Percentiles rank a stretch among this genome's conserved stretches.
phyloP scores from a whole-genome alignment of 2,888 invertebrate genomes.

The Scelioninae gen. 2 region DNA sequence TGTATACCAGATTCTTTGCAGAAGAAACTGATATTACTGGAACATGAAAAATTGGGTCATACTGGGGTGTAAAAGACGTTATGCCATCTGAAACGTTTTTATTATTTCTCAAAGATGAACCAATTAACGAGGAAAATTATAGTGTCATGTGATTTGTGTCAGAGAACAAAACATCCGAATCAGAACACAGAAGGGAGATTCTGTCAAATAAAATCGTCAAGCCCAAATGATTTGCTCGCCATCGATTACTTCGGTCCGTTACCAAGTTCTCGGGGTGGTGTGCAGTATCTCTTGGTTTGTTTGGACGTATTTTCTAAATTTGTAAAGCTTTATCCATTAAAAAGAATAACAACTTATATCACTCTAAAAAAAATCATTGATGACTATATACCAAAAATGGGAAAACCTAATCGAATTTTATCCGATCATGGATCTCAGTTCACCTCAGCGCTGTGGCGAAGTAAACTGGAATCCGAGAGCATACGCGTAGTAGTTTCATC shows the following conservation, averaged over 20 bases:
- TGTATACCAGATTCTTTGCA: constrained; percentile 5
- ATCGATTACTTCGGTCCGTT: constrained; percentile 52
- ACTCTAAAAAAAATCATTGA: constrained; percentile 5
- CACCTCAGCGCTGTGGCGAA: constrained; percentile 1
- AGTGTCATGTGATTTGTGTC: constrained; percentile 8
- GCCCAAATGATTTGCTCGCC: background rate
- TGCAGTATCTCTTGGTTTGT: constrained; percentile 39
- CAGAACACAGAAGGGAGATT: background rate
- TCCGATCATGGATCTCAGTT: constrained; percentile 35
- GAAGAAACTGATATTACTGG: background rate
- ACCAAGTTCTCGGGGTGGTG: constrained; percentile 22
- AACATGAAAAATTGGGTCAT: constrained; percentile 13
- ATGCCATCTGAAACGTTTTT: background rate
- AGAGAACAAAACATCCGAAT: constrained; percentile 4
- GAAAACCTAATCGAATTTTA: constrained; percentile 15
- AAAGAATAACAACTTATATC: constrained; percentile 17
- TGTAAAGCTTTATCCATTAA: constrained; percentile 40
- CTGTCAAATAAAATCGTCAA: background rate
- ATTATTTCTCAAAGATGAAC: constrained; percentile 15
- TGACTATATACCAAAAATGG: constrained; percentile 12
- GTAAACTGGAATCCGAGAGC: background rate
- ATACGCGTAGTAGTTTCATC: constrained; percentile 1
- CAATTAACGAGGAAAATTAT: background rate
- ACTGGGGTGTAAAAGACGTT: constrained; percentile 3
- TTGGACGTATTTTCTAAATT: constrained; percentile 42